Percentiles rank a stretch among this genome's conserved stretches.
Conservation (phyloP, 2,797 vertebrate genomes). For the Gobio occitaniae region DNA sequence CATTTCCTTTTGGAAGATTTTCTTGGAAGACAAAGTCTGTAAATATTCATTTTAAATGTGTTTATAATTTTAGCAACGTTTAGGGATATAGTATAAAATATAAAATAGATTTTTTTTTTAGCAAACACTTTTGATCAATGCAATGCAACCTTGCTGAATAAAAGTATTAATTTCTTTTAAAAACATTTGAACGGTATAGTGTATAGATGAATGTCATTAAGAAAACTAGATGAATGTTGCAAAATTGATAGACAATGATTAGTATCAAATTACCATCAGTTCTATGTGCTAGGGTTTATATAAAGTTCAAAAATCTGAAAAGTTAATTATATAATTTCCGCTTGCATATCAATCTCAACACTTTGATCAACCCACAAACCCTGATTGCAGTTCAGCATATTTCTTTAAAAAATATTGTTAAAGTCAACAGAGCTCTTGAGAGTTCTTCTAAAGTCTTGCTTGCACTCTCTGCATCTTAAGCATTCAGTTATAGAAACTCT, state of each 20-base stretch:
- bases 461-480: constrained; percentile 4
- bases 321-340: background rate
- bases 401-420: background rate
- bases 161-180: background rate
- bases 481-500: background rate
- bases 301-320: background rate
- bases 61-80: background rate
- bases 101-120: background rate
- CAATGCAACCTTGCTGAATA: background rate
- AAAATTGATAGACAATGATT: background rate
- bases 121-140: background rate
- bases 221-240: background rate
- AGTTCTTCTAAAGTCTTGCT: constrained; percentile 10
- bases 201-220: background rate
- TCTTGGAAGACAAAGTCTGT: background rate
- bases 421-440: background rate
- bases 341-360: background rate
- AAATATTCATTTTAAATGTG: background rate
- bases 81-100: too few species aligned
- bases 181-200: background rate
- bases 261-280: background rate
- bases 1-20: background rate
- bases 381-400: background rate
- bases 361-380: background rate
- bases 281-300: background rate